phyloP scores from a whole-genome alignment of 2,113 vertebrate species.

The Todiramphus saurophagus region DNA sequence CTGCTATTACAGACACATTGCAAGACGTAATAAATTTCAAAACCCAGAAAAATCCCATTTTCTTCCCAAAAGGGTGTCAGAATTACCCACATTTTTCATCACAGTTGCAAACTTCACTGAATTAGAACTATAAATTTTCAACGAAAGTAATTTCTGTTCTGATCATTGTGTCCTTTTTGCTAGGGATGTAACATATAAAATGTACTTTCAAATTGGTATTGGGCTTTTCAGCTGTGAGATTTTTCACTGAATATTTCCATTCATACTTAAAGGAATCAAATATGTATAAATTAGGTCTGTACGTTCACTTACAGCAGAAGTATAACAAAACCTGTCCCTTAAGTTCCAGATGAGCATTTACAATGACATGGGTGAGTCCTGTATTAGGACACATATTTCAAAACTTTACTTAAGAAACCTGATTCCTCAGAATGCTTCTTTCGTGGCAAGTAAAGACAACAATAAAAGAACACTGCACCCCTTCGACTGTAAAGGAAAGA shows the following conservation, averaged over 20 bases:
- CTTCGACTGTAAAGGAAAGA: background rate
- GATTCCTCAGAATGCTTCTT: background rate
- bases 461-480: background rate
- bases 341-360: background rate
- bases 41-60: background rate
- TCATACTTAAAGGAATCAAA: background rate
- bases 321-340: background rate
- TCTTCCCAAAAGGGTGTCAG: background rate
- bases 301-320: background rate
- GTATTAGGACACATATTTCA: background rate
- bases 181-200: background rate
- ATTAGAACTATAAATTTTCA: background rate
- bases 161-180: background rate
- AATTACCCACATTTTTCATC: background rate
- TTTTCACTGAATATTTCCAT: background rate
- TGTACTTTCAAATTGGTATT: background rate
- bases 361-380: rapidly evolving
- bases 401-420: background rate
- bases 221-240: background rate
- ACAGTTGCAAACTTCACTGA: background rate
- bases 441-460: background rate
- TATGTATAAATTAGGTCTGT: background rate
- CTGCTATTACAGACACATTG: background rate
- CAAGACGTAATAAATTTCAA: background rate
- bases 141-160: background rate